A percentile compares a stretch with the other conserved stretches of the same genome.
Evolutionary conservation across 1,140 invertebrate species (phyloP).

Genomic region (Zaprionus tsacasi): DNA sequence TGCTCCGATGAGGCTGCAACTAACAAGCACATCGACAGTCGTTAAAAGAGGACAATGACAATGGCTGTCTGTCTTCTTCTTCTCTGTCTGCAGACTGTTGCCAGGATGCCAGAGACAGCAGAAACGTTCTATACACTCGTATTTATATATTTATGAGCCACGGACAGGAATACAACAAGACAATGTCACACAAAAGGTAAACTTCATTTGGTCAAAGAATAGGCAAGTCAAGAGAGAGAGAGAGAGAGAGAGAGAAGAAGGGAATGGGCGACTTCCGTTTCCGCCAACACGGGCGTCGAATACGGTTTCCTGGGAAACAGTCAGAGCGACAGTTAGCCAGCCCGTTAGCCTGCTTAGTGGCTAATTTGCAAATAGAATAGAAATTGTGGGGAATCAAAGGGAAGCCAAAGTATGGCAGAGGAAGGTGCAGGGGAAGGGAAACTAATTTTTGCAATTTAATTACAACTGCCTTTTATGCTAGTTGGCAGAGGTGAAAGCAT

Average conservation of each 20-base stretch:
- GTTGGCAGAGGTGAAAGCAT: conserved; percentile 16
- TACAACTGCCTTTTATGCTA: conserved; percentile 30
- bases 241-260: conserved; percentile 3
- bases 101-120: conserved; percentile 34
- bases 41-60: conserved; percentile 41
- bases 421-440: not conserved
- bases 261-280: conserved; percentile 44
- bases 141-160: conserved; percentile 48
- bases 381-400: not conserved
- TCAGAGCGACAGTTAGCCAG: conserved; percentile 48
- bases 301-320: conserved; percentile 36
- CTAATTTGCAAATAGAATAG: conserved; percentile 72
- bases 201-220: conserved; percentile 39
- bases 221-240: conserved; percentile 12
- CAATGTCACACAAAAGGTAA: conserved; percentile 40
- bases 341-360: conserved; percentile 64
- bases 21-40: conserved; percentile 50
- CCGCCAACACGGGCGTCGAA: conserved; percentile 34
- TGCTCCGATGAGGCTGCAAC: conserved; percentile 29
- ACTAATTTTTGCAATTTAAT: conserved; percentile 60
- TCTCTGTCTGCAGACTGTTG: not conserved
- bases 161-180: conserved; percentile 21
- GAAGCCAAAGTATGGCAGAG: not conserved
- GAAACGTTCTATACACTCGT: conserved; percentile 12
- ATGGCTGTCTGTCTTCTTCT: not conserved